Base-by-base conservation (phyloP, 2,113 vertebrate species). In the Bos indicus region DNA sequence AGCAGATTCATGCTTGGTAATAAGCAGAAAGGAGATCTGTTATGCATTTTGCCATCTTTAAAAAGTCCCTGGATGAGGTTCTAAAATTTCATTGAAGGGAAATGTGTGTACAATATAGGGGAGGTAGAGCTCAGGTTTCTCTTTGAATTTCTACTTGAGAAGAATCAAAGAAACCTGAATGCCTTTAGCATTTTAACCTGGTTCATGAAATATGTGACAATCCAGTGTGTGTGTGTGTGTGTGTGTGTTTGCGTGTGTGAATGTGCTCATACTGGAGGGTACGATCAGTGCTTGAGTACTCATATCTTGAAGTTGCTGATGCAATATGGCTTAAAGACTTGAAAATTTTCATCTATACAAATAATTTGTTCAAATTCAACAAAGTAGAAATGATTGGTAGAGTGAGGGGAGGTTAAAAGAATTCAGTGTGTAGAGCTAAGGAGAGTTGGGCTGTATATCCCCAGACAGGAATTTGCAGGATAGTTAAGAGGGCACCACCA, bases 321-420 rank as follows among this genome's bases (percentile, higher is more conserved):
- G 33, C 52, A 80, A 74, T 71, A 62, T 67, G 40, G n/a, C 83
- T 97, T 93, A 88, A 87, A 82, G 17, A 19, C 43, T 88, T 81
- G 87, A 93, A 62, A 81, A 25, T 87, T 89, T 93, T 59, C 59
- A 95, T 51, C 52, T 40, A 54, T 90, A 89, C 91, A 95, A 82
- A 88, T 64, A 91, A 86, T 94, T 85, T 91, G 15, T 86, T 94
- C 9, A 84, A 95, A 81, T 56, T 92, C 54, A 46, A 56, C 11
- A 93, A 82, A 74, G 36, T 56, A 48, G 80, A 90, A 88, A 60
- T 90, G 33, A 94, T 33, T 74, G 89, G 91, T 52, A 90, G 57
- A 78, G 67, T 84, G 62, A 51, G 16, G 23, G 54, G 7, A 95
- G 19, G 4, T 88, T 84, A 78, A 95, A 92, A 88, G 16, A 84